phyloP scores from a whole-genome alignment of 1,140 invertebrate genomes.

The Geopemphigus sp. region DNA sequence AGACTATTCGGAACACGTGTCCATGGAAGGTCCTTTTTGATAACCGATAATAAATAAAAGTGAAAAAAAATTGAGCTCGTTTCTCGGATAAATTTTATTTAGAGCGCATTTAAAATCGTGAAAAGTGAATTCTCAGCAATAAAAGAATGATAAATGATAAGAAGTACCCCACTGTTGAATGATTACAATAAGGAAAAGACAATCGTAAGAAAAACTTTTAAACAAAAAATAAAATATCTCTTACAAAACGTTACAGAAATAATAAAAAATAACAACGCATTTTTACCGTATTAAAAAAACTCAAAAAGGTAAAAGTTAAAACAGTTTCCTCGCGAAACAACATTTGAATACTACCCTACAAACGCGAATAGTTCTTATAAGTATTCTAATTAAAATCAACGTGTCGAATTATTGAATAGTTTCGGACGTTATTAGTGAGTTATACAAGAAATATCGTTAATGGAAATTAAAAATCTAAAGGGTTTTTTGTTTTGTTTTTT shows the following conservation, averaged over 20 bases:
- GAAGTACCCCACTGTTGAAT: not conserved
- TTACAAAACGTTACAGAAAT: too few relatives aligned
- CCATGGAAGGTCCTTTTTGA: not conserved
- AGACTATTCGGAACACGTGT: slow-evolving; percentile 18
- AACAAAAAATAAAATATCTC: too few relatives aligned
- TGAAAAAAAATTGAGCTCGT: not conserved
- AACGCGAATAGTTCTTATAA: not conserved
- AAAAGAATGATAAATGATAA: not conserved
- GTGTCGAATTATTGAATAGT: not conserved
- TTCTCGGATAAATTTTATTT: not conserved
- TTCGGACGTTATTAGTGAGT: not conserved
- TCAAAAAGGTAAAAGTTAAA: too few relatives aligned
- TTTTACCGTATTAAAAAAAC: too few relatives aligned
- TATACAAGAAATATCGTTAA: not conserved
- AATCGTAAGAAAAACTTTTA: too few relatives aligned
- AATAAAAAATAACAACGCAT: too few relatives aligned
- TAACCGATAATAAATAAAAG: slow-evolving; percentile 25
- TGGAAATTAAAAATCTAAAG: not conserved
- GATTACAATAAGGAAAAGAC: too few relatives aligned
- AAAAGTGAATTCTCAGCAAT: not conserved
- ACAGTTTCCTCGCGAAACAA: too few relatives aligned
- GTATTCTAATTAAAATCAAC: not conserved
- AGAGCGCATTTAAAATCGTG: too few relatives aligned
- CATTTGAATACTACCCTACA: too few relatives aligned
- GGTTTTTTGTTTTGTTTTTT: too few relatives aligned